Percentiles rank a stretch among this genome's conserved stretches.
These are phyloP conservation scores for Synanceia verrucosa DNA, from an alignment of 2,797 vertebrate genomes.

Conservation along the genomic window DNA sequence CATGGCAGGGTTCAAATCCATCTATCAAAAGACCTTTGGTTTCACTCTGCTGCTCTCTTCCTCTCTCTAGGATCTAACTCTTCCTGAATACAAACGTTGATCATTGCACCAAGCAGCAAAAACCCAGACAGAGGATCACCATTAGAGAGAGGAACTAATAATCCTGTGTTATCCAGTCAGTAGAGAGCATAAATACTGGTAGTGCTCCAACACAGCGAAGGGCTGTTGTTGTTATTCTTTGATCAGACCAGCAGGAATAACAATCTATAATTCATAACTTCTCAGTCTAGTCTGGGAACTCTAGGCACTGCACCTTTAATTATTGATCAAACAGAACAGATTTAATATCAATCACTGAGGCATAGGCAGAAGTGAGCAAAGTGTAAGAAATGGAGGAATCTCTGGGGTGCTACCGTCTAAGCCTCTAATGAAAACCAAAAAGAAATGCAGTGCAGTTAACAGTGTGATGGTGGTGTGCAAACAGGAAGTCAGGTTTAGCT, in stretches of 20 bases:
- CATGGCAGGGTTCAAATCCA: constrained; percentile 26
- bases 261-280: constrained; percentile 79
- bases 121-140: constrained; percentile 34
- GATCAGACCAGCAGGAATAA: constrained; percentile 80
- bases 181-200: constrained; percentile 52
- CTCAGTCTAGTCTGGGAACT: constrained; percentile 80
- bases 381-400: constrained; percentile 59
- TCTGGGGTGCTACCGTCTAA: constrained; percentile 50
- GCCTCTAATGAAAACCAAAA: constrained; percentile 62
- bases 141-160: constrained; percentile 64
- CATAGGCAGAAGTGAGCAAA: constrained; percentile 70
- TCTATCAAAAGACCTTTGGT: constrained; percentile 37
- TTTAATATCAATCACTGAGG: constrained; percentile 80
- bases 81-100: constrained; percentile 37
- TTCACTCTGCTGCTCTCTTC: constrained; percentile 20
- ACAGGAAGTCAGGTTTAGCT: constrained; percentile 47
- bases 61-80: constrained; percentile 27
- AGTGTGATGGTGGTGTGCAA: constrained; percentile 23
- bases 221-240: constrained; percentile 80
- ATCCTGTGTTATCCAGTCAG: constrained; percentile 56
- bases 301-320: constrained; percentile 77
- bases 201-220: constrained; percentile 54
- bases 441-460: constrained; percentile 33
- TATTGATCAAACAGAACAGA: constrained; percentile 82
- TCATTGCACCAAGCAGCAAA: constrained; percentile 15